Conservation (phyloP, 2,797 vertebrate genomes). For the Schizothorax lantsangensis region DNA sequence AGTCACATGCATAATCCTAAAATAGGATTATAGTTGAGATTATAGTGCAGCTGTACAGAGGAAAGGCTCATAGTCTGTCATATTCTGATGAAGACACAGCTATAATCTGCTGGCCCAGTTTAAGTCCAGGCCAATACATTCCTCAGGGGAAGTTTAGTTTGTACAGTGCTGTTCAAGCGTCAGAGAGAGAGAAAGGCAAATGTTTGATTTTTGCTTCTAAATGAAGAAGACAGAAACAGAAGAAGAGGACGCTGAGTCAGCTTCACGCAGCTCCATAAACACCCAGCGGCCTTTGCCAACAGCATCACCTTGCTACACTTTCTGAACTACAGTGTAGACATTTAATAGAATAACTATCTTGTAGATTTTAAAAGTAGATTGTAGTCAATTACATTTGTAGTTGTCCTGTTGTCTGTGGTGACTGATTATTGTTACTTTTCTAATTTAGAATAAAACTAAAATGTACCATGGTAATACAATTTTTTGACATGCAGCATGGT, state of each 20-base stretch:
- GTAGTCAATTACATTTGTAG: constrained; percentile 9
- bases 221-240: constrained; percentile 32
- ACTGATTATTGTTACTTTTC: not conserved
- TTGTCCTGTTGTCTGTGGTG: constrained; percentile 2
- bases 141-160: constrained; percentile 21
- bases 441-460: not conserved
- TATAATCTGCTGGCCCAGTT: constrained; percentile 41
- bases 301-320: constrained; percentile 49
- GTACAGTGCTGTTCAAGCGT: not conserved
- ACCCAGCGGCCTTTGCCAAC: constrained; percentile 30
- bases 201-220: constrained; percentile 23
- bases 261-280: constrained; percentile 30
- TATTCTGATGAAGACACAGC: not conserved
- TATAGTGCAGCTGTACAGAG: constrained; percentile 20
- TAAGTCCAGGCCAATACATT: constrained; percentile 17
- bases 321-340: constrained; percentile 21
- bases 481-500: not conserved
- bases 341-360: constrained; percentile 31
- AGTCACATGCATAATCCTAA: constrained; percentile 32
- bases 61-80: constrained; percentile 19
- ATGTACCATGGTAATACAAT: not conserved
- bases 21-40: constrained; percentile 35
- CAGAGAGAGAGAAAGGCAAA: not conserved
- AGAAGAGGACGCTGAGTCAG: constrained; percentile 49
- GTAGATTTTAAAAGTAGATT: constrained; percentile 36